Conservation (phyloP, 2,888 invertebrate genomes). For the Urechis unicinctus region DNA sequence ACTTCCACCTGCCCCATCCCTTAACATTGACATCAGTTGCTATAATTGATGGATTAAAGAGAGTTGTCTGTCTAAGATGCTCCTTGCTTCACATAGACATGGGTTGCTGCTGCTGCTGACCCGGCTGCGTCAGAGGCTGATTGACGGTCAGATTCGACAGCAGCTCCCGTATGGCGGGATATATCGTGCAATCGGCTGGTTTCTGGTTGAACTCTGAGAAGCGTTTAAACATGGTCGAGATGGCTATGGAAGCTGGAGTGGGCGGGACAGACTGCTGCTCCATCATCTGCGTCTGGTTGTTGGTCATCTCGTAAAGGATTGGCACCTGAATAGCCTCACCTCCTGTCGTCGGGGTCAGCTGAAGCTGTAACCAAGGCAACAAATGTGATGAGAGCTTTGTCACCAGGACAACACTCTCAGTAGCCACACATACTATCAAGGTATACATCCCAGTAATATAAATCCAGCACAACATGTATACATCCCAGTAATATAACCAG, state of each 20-base stretch:
- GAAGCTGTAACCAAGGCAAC: conserved; percentile 57
- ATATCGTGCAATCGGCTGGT: conserved; percentile 74
- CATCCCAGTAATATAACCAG: no score
- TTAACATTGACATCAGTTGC: no score
- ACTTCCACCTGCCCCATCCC: no score
- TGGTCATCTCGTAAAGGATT: conserved; percentile 79
- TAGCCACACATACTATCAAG: background rate
- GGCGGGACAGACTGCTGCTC: conserved; percentile 58
- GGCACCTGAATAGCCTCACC: conserved; percentile 76
- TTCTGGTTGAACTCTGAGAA: conserved; percentile 44
- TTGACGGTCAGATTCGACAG: conserved; percentile 63
- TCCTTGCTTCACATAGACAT: no score
- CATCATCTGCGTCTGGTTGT: conserved; percentile 79
- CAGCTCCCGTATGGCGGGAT: conserved; percentile 83
- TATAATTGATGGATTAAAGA: no score
- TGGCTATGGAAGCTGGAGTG: conserved; percentile 20
- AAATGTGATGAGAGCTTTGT: no score
- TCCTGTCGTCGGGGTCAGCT: conserved; percentile 64
- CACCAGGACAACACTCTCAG: background rate
- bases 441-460: no score
- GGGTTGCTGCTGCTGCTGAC: no score
- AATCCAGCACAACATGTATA: no score
- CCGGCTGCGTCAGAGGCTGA: background rate
- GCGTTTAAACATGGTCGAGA: conserved; percentile 40
- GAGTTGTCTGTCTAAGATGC: no score